Conservation (phyloP, 1,140 invertebrate species). For the Nixonia krombeini region DNA sequence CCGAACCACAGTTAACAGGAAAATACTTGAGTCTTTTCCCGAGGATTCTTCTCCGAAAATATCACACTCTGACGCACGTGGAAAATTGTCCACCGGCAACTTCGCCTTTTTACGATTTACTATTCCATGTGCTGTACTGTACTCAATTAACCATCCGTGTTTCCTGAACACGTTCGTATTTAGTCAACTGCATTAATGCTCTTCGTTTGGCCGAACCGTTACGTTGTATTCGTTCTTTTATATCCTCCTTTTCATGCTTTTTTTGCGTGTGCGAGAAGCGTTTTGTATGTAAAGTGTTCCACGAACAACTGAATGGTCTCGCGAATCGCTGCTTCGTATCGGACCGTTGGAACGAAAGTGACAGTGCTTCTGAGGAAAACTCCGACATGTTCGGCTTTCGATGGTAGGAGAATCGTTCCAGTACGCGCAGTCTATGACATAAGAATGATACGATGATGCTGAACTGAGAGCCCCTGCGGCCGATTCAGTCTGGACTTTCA, state of each 20-base stretch:
- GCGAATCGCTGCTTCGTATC: conserved; percentile 55
- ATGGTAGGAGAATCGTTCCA: conserved; percentile 57
- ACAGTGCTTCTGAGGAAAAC: conserved; percentile 65
- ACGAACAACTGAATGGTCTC: background rate
- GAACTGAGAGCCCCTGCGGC: conserved; percentile 45
- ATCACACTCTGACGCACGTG: background rate
- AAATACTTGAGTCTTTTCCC: conserved; percentile 24
- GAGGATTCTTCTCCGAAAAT: background rate
- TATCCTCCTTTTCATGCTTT: background rate
- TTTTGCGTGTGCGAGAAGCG: background rate
- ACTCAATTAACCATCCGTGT: too few relatives aligned
- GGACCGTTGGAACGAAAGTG: conserved; percentile 66
- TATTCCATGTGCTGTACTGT: too few relatives aligned
- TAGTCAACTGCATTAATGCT: too few relatives aligned
- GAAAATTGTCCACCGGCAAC: too few relatives aligned
- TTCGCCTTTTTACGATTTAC: too few relatives aligned
- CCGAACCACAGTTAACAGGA: background rate
- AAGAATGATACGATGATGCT: conserved; percentile 9
- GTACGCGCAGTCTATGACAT: conserved; percentile 21
- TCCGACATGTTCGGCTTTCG: conserved; percentile 19
- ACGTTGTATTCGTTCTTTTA: too few relatives aligned
- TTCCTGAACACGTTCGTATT: too few relatives aligned
- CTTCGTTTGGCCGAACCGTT: too few relatives aligned
- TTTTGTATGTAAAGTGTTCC: background rate
- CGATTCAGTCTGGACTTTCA: conserved; percentile 59